Evolutionary conservation across 2,888 invertebrate species (phyloP).

Genomic region (Allolobophora icterica): DNA sequence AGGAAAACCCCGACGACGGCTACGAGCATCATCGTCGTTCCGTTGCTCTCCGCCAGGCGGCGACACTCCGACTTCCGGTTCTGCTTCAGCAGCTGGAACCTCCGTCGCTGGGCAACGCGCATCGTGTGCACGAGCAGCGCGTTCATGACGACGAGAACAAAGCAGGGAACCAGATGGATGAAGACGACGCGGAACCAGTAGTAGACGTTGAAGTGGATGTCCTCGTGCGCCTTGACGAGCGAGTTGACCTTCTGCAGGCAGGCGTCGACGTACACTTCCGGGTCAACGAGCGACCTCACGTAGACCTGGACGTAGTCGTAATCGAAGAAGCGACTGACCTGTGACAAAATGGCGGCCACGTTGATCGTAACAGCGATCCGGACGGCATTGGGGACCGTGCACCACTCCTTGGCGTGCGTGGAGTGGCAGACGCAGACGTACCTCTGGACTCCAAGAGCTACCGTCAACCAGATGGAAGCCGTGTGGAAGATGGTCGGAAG

Average conservation of each 20-base stretch:
- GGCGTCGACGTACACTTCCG: neutral
- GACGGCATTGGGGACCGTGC: conserved; percentile 72
- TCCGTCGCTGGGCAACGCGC: conserved; percentile 80
- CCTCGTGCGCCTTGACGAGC: conserved; percentile 38
- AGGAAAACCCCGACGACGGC: conserved; percentile 66
- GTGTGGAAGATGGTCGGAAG: conserved; percentile 58
- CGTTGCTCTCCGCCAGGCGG: conserved; percentile 62
- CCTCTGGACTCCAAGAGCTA: conserved; percentile 71
- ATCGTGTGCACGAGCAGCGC: conserved; percentile 84
- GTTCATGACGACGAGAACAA: conserved; percentile 85
- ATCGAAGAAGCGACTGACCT: conserved; percentile 83
- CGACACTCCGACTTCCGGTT: conserved; percentile 68
- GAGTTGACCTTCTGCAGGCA: conserved; percentile 47
- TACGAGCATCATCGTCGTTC: conserved; percentile 54
- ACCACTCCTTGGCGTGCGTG: conserved; percentile 80
- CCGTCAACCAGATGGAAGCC: conserved; percentile 43
- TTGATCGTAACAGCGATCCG: conserved; percentile 82
- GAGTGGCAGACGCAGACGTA: conserved; percentile 95
- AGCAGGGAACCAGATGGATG: conserved; percentile 88
- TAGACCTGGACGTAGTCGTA: conserved; percentile 71
- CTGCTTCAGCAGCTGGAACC: conserved; percentile 79
- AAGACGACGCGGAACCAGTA: conserved; percentile 84
- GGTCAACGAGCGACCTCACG: conserved; percentile 80
- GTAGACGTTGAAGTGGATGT: conserved; percentile 76
- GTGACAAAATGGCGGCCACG: conserved; percentile 69